Base-by-base conservation (phyloP, 2,113 vertebrate species). In the Actinemys pallida region DNA sequence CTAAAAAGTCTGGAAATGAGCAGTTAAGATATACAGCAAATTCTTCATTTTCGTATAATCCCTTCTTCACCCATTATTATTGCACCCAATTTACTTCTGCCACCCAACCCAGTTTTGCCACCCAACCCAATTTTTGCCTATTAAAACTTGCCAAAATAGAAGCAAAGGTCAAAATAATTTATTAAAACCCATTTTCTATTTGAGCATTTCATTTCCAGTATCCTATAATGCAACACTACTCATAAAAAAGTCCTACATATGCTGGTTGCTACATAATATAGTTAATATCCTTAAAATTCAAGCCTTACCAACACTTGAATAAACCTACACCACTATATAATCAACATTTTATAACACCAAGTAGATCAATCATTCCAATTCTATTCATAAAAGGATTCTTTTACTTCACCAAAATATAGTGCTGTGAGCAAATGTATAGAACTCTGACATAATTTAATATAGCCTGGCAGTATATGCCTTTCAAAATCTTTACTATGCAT, bases 401-500 rank as follows among this genome's bases (percentile, higher is more conserved):
- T 92, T 84, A 85, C 62, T 94, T 54, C 79, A 90, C 47, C 8
- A 62, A 86, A 96, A 90, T 17, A 3, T 69, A 42, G 54, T 45
- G n/a, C 17, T 91, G 81, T 1, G 53, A 84, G 5, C 78, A 52
- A 82, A 93, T 80, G 88, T 42, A 45, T 27, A 94, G 54, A 31
- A 69, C 20, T 80, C 3, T 42, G 84, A 82, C 35, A 72, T 72
- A 72, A 72, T 10, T 85, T 83, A 45, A 75, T 20, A 27, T 86
- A 83, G 29, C 22, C 24, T 62, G 59, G 81, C 47, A 83, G 35
- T 56, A 2, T 24, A 86, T 72, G 93, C 83, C 85, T 95, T 75
- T 87, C 87, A 94, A 69, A 79, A 81, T 85, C 85, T 90, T 62
- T 91, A 90, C 3, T 79, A 19, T 59, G 59, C n/a, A 86, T 90